A percentile compares a stretch with the other conserved stretches of the same genome.
These are phyloP conservation scores for Stictonetta naevosa DNA, from an alignment of 2,113 vertebrate genomes.

Conservation along the genomic window DNA sequence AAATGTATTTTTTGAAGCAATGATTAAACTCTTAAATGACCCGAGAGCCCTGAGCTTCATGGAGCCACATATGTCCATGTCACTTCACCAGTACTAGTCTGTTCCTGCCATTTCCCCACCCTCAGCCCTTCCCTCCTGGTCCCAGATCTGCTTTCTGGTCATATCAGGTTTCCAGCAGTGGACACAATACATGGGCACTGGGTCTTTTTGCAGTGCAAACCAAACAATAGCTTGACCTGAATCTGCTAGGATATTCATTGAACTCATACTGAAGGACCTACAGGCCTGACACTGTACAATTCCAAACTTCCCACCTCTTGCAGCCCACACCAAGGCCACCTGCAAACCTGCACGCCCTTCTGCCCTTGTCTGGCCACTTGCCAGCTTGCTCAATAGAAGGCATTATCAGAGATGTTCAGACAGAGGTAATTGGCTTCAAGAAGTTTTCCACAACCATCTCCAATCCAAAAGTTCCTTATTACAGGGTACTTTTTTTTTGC, in stretches of 20 bases:
- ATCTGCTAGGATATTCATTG: neutral
- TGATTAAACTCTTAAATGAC: neutral
- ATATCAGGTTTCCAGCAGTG: neutral
- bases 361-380: neutral
- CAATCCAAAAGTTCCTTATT: neutral
- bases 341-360: neutral
- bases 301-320: neutral
- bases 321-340: neutral
- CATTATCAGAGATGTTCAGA: neutral
- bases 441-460: neutral
- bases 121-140: neutral
- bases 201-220: neutral
- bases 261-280: neutral
- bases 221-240: neutral
- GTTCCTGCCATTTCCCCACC: neutral
- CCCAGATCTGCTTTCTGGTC: neutral
- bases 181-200: no score
- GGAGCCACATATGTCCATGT: neutral
- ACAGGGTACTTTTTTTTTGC: neutral
- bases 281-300: rapidly evolving
- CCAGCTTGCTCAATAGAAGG: neutral
- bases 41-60: neutral
- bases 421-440: neutral
- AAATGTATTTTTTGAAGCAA: neutral
- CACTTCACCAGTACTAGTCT: neutral